Conservation (phyloP, 2,888 invertebrate species). For the Ametastegia equiseti region DNA sequence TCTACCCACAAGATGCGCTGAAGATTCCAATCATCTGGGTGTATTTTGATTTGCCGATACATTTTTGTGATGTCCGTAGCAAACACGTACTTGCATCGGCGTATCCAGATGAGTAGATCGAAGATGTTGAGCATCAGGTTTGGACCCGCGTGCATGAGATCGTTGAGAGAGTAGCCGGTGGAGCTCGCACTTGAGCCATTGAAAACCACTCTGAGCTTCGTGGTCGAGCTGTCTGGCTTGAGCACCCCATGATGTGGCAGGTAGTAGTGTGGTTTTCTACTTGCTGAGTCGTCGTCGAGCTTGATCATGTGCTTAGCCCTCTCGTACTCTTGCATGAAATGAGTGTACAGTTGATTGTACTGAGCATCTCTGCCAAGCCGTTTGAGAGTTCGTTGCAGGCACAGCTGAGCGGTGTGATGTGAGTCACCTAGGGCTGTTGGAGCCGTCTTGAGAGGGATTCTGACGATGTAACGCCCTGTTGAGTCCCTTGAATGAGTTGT, state of each 20-base stretch:
- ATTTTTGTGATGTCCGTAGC: slow-evolving; percentile 28
- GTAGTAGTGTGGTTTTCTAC: slow-evolving; percentile 13
- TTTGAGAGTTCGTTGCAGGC: neutral
- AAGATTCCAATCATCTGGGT: slow-evolving; percentile 28
- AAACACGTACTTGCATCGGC: slow-evolving; percentile 2
- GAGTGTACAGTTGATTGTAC: neutral
- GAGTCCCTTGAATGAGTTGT: slow-evolving; percentile 48
- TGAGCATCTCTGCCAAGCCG: neutral
- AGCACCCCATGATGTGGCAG: slow-evolving; percentile 45
- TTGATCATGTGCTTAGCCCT: slow-evolving; percentile 15
- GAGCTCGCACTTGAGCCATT: slow-evolving; percentile 46
- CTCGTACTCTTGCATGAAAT: slow-evolving; percentile 26
- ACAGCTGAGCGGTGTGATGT: neutral
- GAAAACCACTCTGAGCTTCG: slow-evolving; percentile 45
- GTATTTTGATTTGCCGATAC: slow-evolving; percentile 46
- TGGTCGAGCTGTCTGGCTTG: slow-evolving; percentile 40
- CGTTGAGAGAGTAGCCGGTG: slow-evolving; percentile 29
- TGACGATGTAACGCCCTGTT: slow-evolving; percentile 44
- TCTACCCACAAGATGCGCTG: slow-evolving; percentile 48
- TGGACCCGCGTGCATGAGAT: slow-evolving; percentile 47
- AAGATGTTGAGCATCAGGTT: slow-evolving; percentile 47
- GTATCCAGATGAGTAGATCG: slow-evolving; percentile 37
- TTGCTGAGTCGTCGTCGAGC: slow-evolving; percentile 1
- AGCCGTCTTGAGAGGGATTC: slow-evolving; percentile 42
- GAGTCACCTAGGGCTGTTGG: neutral